phyloP scores from a whole-genome alignment of 1,140 invertebrate genomes.

The Bactericera cockerelli region DNA sequence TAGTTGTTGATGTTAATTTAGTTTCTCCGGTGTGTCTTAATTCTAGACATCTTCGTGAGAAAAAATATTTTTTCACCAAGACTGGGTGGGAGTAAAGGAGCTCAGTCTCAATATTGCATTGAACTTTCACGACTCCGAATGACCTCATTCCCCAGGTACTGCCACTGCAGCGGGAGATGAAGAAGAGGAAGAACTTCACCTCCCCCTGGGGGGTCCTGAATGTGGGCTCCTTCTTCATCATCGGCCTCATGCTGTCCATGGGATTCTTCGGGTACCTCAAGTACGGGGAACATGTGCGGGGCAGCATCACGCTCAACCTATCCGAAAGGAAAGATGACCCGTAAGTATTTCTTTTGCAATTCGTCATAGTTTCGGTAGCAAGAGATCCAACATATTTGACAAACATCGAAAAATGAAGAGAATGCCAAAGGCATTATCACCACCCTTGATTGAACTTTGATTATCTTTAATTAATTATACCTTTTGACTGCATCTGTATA shows the following conservation, averaged over 20 bases:
- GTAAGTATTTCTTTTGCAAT: slow-evolving; percentile 46
- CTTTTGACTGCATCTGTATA: too few relatives aligned
- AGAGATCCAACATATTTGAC: too few relatives aligned
- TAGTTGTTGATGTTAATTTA: too few relatives aligned
- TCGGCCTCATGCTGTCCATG: slow-evolving; percentile 63
- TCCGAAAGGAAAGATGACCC: slow-evolving; percentile 35
- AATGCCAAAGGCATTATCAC: too few relatives aligned
- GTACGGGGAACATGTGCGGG: slow-evolving; percentile 47
- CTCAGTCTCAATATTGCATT: too few relatives aligned
- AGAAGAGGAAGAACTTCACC: slow-evolving; percentile 58
- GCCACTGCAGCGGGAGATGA: slow-evolving; percentile 62
- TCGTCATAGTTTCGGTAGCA: neutral
- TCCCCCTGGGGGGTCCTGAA: slow-evolving; percentile 72
- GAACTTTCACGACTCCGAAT: too few relatives aligned
- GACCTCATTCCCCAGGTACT: slow-evolving; percentile 46
- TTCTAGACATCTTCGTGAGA: too few relatives aligned
- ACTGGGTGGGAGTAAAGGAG: too few relatives aligned
- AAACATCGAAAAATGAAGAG: slow-evolving; percentile 30
- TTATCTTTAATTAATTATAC: too few relatives aligned
- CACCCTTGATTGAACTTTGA: too few relatives aligned
- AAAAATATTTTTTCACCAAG: too few relatives aligned
- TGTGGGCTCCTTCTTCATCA: slow-evolving; percentile 70
- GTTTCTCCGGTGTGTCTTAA: too few relatives aligned
- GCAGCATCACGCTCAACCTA: slow-evolving; percentile 61
- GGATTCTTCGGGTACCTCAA: slow-evolving; percentile 76